Percentiles rank a stretch among this genome's conserved stretches.
phyloP scores from a whole-genome alignment of 2,888 invertebrate species.

The Hedya salicella region DNA sequence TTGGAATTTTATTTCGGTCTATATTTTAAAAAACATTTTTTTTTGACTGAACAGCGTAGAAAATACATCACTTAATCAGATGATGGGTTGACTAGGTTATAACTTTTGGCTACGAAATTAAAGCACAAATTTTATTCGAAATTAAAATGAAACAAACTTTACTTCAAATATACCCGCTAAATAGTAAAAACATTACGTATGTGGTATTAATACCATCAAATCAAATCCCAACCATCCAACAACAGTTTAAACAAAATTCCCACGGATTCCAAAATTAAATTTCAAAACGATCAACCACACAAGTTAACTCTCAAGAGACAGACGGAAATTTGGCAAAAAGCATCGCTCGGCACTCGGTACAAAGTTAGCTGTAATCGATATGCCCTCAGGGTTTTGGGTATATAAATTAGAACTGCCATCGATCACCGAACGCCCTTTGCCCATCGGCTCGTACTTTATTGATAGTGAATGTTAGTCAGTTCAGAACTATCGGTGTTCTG shows the following conservation, averaged over 20 bases:
- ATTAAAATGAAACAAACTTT: no score
- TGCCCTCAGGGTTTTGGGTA: conserved; percentile 83
- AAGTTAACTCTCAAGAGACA: conserved; percentile 66
- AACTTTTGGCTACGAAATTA: no score
- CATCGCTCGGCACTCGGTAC: conserved; percentile 60
- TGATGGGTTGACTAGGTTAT: no score
- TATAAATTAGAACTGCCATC: conserved; percentile 84
- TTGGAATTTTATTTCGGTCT: no score
- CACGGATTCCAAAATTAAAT: conserved; percentile 40
- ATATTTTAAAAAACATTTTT: no score
- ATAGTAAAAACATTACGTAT: no score
- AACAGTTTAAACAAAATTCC: conserved; percentile 23
- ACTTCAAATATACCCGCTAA: no score
- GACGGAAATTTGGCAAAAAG: conserved; percentile 75
- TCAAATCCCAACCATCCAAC: conserved; percentile 5
- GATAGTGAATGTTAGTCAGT: conserved; percentile 74
- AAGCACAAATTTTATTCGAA: no score
- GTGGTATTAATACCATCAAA: neutral
- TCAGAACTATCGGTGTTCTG: conserved; percentile 37
- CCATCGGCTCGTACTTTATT: conserved; percentile 81
- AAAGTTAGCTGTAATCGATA: conserved; percentile 82
- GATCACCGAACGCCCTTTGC: conserved; percentile 82
- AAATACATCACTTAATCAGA: no score
- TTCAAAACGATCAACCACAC: conserved; percentile 45
- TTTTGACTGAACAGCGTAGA: no score